Evolutionary conservation across 2,888 invertebrate species (phyloP), one percentile per base, ranked within the genome.

Genomic region (Sminthurinus aureus): DNA sequence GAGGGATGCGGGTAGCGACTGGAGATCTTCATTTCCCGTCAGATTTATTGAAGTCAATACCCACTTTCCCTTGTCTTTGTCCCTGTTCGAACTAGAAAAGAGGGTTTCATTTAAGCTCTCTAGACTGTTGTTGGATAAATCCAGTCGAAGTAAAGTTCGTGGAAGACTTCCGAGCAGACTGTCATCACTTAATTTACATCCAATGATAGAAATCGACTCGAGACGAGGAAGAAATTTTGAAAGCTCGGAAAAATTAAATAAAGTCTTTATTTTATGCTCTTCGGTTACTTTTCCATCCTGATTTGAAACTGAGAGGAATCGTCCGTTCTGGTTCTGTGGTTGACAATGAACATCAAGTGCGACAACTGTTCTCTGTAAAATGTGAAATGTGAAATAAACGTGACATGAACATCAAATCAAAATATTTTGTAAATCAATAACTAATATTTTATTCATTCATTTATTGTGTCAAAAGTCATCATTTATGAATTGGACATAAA

Each of bases 51-150:
- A 22, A 26, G 71, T 24, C 26, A 71, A 71, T 26, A 2, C 11
- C 13, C 15, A 38, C 8, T 50, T 69, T 12, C 18, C 20, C n/a
- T 9, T 38, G 38, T 1, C 38, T 4, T 38, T 38, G 38, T 1
- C 38, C 1, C 38, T 38, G 38, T 38, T 6, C 3, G 38, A 38
- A 38, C 6, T 6, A 9, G n/a, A 15, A 67, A 82, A 82, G 0
- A 82, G 51, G 22, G 20, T 50, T 1, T 64, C 51, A 0, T 77
- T 71, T 3, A 82, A 67, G 24, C 76, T n/a, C n/a, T 82, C 78
- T 12, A 82, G 24, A 18, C 50, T 11, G 26, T 82, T 82, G 26
- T 78, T 4, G 52, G 82, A 82, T 24, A 82, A 50, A 82, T 82
- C 71, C 26, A 82, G 26, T 15, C 22, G 26, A 1, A 18, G 18